These are phyloP conservation scores for Notoglanidium macrostoma DNA, from an alignment of 2,797 vertebrate species.

Conservation along the genomic window DNA sequence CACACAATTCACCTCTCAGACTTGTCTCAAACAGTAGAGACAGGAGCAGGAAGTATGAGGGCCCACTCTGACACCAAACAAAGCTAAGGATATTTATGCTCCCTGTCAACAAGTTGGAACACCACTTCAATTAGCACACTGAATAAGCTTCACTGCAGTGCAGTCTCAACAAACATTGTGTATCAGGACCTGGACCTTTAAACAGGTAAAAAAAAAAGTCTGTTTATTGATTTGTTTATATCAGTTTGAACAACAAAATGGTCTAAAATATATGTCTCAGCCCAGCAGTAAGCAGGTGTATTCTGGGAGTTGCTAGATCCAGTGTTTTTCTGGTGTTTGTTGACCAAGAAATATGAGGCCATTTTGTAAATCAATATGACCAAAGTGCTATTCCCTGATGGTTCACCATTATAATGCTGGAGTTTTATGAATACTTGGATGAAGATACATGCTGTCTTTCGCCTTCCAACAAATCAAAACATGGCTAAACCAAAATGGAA, in stretches of 20 bases:
- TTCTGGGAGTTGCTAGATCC: not conserved
- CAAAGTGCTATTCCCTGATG: not conserved
- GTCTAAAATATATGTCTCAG: not conserved
- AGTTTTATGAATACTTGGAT: not conserved
- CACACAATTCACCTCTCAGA: not conserved
- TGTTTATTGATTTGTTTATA: conserved; percentile 13
- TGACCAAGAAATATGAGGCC: not conserved
- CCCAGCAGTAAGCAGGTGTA: not conserved
- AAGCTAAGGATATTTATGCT: not conserved
- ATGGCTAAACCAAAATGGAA: not conserved
- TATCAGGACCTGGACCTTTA: not conserved
- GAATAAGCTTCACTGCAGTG: not conserved
- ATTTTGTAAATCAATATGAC: not conserved
- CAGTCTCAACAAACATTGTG: not conserved
- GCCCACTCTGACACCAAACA: not conserved
- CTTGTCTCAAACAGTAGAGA: not conserved
- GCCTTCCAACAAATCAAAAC: not conserved
- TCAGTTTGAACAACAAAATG: not conserved
- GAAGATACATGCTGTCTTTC: not conserved
- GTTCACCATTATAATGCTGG: not conserved
- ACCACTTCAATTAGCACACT: not conserved
- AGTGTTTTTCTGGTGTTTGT: not conserved
- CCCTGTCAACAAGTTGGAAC: not conserved
- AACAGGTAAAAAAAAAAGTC: not conserved
- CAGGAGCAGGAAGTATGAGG: not conserved